Evolutionary conservation across 2,113 vertebrate species (phyloP).

Genomic region (Atherinomorus stipes): DNA sequence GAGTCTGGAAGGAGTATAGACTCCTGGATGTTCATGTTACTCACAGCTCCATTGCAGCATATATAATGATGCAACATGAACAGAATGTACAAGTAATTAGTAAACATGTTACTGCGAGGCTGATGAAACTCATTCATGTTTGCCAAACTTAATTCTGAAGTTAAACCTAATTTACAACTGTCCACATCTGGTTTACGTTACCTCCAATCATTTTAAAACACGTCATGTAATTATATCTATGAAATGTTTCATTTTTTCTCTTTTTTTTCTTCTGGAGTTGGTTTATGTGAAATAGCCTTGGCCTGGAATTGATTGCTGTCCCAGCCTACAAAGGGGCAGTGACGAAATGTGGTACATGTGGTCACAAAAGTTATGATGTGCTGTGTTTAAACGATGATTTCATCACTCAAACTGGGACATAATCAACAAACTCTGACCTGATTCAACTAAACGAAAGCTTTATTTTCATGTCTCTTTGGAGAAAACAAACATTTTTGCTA

Average conservation of each 20-base stretch:
- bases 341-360: background rate
- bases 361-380: conserved; percentile 2
- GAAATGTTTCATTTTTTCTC: background rate
- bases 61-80: conserved; percentile 10
- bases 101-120: background rate
- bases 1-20: conserved; percentile 10
- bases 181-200: conserved; percentile 53
- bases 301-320: conserved; percentile 9
- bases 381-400: conserved; percentile 17
- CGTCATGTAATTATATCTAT: conserved; percentile 42
- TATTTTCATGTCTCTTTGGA: no score
- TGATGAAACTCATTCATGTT: conserved; percentile 24
- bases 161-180: conserved; percentile 15
- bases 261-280: background rate
- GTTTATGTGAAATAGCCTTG: conserved; percentile 5
- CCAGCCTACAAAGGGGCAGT: background rate
- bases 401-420: conserved; percentile 1
- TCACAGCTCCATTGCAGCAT: background rate
- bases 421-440: conserved; percentile 25
- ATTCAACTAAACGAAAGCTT: conserved; percentile 6
- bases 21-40: background rate
- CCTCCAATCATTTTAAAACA: conserved; percentile 24
- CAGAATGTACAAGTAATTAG: conserved; percentile 1
- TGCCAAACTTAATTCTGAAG: conserved; percentile 18
- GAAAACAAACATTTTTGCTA: no score